Percentiles rank a stretch among this genome's conserved stretches.
Conservation (phyloP, 2,888 invertebrate genomes). For the Eustalomyia histrio region DNA sequence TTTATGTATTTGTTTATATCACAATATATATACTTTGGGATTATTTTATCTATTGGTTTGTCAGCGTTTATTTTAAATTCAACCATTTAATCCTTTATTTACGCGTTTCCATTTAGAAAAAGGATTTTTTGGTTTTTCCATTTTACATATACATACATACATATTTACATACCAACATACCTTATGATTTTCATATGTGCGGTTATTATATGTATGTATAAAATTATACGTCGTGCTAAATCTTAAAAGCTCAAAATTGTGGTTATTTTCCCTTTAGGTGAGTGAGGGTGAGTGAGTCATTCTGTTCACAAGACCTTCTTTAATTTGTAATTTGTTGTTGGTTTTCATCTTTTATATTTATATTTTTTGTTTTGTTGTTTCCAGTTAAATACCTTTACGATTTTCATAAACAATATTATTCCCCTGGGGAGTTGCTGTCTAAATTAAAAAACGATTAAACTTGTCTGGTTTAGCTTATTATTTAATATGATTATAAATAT, state of each 20-base stretch:
- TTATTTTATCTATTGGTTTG: background rate
- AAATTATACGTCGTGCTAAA: slow-evolving; percentile 19
- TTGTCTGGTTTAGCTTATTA: slow-evolving; percentile 33
- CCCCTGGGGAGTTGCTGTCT: slow-evolving; percentile 32
- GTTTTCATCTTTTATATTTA: slow-evolving; percentile 20
- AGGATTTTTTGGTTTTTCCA: slow-evolving; percentile 19
- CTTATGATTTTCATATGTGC: background rate
- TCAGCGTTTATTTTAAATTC: background rate
- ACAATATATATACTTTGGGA: background rate
- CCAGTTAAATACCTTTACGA: slow-evolving; percentile 3
- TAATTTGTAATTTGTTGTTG: slow-evolving; percentile 41
- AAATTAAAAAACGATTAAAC: slow-evolving; percentile 35
- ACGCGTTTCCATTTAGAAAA: slow-evolving; percentile 43
- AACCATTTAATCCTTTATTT: slow-evolving; percentile 56
- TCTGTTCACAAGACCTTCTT: slow-evolving; percentile 2
- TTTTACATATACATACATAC: too few relatives aligned
- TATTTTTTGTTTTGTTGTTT: background rate
- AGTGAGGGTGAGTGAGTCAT: background rate
- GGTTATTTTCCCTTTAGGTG: background rate
- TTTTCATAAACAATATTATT: background rate
- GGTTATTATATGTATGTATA: slow-evolving; percentile 3
- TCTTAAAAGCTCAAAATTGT: slow-evolving; percentile 33
- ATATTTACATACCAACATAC: background rate
- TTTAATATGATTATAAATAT: slow-evolving; percentile 38
- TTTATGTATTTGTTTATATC: background rate